Evolutionary conservation across 2,113 vertebrate genomes (phyloP).

Genomic region (Carassius gibelio): DNA sequence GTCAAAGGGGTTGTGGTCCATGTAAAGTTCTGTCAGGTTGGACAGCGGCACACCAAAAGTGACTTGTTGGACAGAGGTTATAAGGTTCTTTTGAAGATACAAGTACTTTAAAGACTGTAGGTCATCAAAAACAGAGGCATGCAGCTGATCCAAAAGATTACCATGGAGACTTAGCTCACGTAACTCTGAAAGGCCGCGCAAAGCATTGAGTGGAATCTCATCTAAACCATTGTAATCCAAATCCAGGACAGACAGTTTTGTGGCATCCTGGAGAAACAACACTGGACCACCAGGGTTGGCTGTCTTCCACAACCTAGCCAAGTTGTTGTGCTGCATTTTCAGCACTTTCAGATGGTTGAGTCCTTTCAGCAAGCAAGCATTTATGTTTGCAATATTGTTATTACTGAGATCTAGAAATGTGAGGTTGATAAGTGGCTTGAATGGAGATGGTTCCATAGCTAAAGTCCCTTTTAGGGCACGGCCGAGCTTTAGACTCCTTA

Average conservation of each 20-base stretch:
- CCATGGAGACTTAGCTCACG: slow-evolving; percentile 75
- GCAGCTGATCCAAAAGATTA: slow-evolving; percentile 86
- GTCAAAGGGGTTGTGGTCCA: slow-evolving; percentile 92
- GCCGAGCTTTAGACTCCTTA: too few species aligned
- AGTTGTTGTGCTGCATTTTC: slow-evolving; percentile 92
- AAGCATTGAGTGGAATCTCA: slow-evolving; percentile 83
- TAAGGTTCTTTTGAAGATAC: slow-evolving; percentile 86
- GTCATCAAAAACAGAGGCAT: slow-evolving; percentile 78
- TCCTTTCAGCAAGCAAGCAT: slow-evolving; percentile 74
- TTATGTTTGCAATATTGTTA: slow-evolving; percentile 92
- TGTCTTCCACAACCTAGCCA: slow-evolving; percentile 89
- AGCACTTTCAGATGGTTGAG: slow-evolving; percentile 82
- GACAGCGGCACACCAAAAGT: slow-evolving; percentile 80
- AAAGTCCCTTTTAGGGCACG: too few species aligned
- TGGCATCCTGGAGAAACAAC: slow-evolving; percentile 79
- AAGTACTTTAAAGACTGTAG: slow-evolving; percentile 78
- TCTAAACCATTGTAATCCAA: slow-evolving; percentile 91
- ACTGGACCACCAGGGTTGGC: slow-evolving; percentile 87
- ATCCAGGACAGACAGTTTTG: slow-evolving; percentile 74
- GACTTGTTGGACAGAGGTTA: slow-evolving; percentile 83
- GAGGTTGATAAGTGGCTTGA: slow-evolving; percentile 75
- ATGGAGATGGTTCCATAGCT: too few species aligned
- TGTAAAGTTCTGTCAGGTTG: slow-evolving; percentile 78
- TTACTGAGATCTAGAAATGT: slow-evolving; percentile 88
- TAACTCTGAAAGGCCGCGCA: slow-evolving; percentile 78